These are phyloP conservation scores for Apostichopus parvimensis DNA, from an alignment of 35 echinoderm and acorn worm genomes.

Conservation along the genomic window DNA sequence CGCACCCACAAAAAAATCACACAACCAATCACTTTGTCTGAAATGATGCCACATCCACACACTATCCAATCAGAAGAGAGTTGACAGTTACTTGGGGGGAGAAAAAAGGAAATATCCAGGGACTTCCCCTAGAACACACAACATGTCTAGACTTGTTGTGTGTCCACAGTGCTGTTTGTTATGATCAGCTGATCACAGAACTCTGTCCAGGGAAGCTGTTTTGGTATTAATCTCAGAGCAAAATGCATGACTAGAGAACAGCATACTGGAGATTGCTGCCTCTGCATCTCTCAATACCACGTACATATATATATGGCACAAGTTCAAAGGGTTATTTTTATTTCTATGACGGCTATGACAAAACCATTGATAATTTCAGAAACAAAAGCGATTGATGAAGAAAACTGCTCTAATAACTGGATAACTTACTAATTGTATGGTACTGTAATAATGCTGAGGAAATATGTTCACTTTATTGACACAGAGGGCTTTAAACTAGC, in stretches of 20 bases:
- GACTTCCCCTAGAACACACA: conserved; percentile 7
- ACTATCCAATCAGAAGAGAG: conserved; percentile 9
- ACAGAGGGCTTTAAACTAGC: background rate
- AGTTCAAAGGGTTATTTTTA: too few relatives aligned
- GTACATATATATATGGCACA: too few relatives aligned
- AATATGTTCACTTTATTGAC: background rate
- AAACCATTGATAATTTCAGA: too few relatives aligned
- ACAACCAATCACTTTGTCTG: background rate
- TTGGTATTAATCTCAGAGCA: background rate
- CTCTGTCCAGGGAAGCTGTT: background rate
- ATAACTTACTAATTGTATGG: too few relatives aligned
- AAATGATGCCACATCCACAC: background rate
- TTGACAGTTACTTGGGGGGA: background rate
- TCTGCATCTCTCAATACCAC: too few relatives aligned
- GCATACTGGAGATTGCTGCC: too few relatives aligned
- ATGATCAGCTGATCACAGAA: conserved; percentile 2
- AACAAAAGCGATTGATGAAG: too few relatives aligned
- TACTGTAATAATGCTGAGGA: background rate
- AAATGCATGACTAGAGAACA: too few relatives aligned
- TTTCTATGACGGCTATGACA: too few relatives aligned
- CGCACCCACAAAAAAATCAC: background rate
- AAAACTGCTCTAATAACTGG: too few relatives aligned
- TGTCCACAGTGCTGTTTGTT: background rate
- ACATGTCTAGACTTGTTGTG: conserved; percentile 28
- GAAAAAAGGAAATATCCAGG: background rate